Evolutionary conservation across 2,797 vertebrate species (phyloP).

Genomic region (Hirundo rustica): DNA sequence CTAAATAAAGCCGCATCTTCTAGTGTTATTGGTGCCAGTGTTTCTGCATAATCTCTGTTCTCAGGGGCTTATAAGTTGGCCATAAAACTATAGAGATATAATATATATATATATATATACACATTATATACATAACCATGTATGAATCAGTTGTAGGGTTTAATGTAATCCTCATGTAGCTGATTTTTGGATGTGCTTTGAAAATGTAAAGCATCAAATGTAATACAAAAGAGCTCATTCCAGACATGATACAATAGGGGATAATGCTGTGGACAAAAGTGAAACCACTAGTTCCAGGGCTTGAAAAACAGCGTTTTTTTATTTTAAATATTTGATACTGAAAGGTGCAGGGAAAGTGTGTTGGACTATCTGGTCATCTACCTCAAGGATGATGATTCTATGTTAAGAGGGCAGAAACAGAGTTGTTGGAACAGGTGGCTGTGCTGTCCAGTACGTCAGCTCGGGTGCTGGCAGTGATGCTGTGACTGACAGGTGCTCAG

Average conservation of each 20-base stretch:
- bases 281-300: constrained; percentile 14
- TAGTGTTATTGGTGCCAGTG: constrained; percentile 49
- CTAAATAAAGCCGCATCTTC: not conserved
- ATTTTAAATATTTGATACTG: constrained; percentile 52
- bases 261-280: not conserved
- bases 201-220: constrained; percentile 21
- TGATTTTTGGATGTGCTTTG: constrained; percentile 42
- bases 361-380: constrained; percentile 47
- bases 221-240: constrained; percentile 27
- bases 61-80: constrained; percentile 66
- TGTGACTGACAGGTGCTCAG: not conserved
- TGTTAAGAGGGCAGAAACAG: not conserved
- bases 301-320: constrained; percentile 29
- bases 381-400: constrained; percentile 41
- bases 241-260: not conserved
- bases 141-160: constrained; percentile 30
- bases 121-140: not conserved
- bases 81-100: constrained; percentile 34
- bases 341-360: constrained; percentile 35
- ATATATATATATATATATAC: constrained; percentile 5
- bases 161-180: constrained; percentile 42
- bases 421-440: not conserved
- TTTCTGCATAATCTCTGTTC: constrained; percentile 63
- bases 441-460: not conserved
- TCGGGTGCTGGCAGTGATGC: not conserved